Evolutionary conservation across 2,113 vertebrate genomes (phyloP), one percentile per base, ranked within the genome.

Genomic region (Crypturellus undulatus): DNA sequence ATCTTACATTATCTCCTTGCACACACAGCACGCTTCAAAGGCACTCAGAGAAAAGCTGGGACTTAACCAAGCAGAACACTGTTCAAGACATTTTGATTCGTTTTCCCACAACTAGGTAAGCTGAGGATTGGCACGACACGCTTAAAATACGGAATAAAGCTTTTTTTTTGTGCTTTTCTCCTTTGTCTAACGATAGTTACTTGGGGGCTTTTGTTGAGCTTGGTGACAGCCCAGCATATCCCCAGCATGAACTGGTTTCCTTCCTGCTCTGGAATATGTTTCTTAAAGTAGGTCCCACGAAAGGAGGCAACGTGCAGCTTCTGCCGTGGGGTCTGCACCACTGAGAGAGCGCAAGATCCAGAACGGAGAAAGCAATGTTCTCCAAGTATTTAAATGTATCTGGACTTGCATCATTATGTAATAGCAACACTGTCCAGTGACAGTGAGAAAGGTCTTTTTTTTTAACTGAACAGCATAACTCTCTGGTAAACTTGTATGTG

Each of bases 1-100:
- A 80, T 11, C 2, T 4, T 3, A 70, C 84, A 72, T 56, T 30
- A 69, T 12, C 5, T 84, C 63, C 36, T 73, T 78, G 52, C n/a
- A 64, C 7, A 32, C 0, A 0, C 28, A 6, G 17, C 28, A 49
- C 13, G 12, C 49, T 60, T 16, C 84, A 84, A 76, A 34, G 77
- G 51, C 8, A 64, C 0, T 1, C n/a, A 12, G 30, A 75, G 13
- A 34, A 75, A 47, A 79, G 9, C 26, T 25, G 36, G 36, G 77
- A 91, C 38, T 78, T 38, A 81, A n/a, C 26, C 54, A 42, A 51
- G 0, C 6, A 78, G 60, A 77, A 76, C 80, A 70, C 28, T 42
- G 4, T 22, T 89, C 36, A 63, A 79, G 51, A 30, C 32, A 7
- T 36, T 36, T 16, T 47, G 56, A 26, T 77, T 60, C 25, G 12